Evolutionary conservation across 2,888 invertebrate species (phyloP), one percentile per base, ranked within the genome.

Genomic region (Podotricha telesiphe): DNA sequence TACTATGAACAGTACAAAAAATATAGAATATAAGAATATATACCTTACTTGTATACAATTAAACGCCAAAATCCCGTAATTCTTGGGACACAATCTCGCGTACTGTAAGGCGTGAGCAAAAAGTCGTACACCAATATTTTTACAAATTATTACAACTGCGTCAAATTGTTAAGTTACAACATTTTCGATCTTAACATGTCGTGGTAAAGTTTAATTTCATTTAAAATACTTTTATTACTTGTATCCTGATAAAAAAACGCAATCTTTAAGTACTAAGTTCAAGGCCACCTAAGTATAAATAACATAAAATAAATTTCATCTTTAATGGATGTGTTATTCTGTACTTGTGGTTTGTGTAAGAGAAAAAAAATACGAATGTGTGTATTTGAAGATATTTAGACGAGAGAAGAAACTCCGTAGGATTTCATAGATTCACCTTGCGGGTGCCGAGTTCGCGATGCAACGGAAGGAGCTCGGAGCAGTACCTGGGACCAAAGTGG

Each of bases 251-350:
- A 67, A 70, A 67, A 67, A 67, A 19, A 7, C 45, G 15, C 53
- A 50, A 42, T 67, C 37, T 58, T 63, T 47, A 65, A 61, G 70
- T 67, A 50, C 42, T 67, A 72, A 72, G 73, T 74, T 73, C 73
- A 73, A 73, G 73, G 73, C 51, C 48, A 55, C 22, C 53, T 45
- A 64, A 47, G 53, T 40, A 28, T 28, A 28, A 28, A 28, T 28
- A 28, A n/a, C n/a, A n/a, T n/a, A n/a, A 28, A 28, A 28, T 28
- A 28, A 28, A 28, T 13, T 19, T 3, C 40, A 20, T 15, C 37
- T 50, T 50, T 4, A 50, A 20, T 13, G 20, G 50, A 22, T 11
- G 7, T 37, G 5, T 8, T 8, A 37, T n/a, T n/a, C n/a, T 37
- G 10, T 37, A 8, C 10, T 37, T 37, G 10, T 37, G 10, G 37